A percentile compares a stretch with the other conserved stretches of the same genome.
Evolutionary conservation across 1,140 invertebrate genomes (phyloP).

Genomic region (Belonocnema kinseyi): DNA sequence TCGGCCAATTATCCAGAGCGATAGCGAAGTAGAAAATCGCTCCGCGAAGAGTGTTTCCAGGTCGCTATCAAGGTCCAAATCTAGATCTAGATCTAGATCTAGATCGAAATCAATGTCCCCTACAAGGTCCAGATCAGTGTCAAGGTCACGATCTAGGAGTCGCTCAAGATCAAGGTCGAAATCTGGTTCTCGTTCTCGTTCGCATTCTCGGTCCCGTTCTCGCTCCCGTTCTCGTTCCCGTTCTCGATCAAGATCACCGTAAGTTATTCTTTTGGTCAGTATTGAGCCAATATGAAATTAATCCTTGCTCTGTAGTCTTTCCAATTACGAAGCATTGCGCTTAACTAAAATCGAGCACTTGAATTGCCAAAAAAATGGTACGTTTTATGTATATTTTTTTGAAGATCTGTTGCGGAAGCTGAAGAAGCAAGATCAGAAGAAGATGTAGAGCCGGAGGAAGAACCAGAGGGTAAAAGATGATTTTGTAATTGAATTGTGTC

Average conservation of each 20-base stretch:
- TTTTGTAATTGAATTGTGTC: too few species aligned
- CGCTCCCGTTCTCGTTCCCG: slow-evolving; percentile 32
- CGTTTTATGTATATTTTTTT: neutral
- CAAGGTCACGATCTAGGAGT: neutral
- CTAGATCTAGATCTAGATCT: slow-evolving; percentile 44
- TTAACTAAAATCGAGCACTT: too few species aligned
- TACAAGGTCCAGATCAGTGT: slow-evolving; percentile 41
- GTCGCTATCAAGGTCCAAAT: slow-evolving; percentile 48
- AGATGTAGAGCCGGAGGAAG: slow-evolving; percentile 65
- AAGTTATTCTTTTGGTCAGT: slow-evolving; percentile 18
- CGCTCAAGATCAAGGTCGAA: slow-evolving; percentile 17
- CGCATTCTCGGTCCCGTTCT: neutral
- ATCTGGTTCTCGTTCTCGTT: slow-evolving; percentile 31
- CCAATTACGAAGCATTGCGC: too few species aligned
- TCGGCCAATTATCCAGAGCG: slow-evolving; percentile 41
- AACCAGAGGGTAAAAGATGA: slow-evolving; percentile 60
- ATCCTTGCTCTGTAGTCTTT: too few species aligned
- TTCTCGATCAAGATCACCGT: slow-evolving; percentile 49
- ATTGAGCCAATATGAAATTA: neutral
- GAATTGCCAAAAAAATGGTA: too few species aligned
- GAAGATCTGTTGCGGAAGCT: slow-evolving; percentile 49
- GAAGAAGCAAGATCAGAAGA: slow-evolving; percentile 65
- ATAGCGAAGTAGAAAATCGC: slow-evolving; percentile 55
- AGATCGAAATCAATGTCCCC: too few species aligned
- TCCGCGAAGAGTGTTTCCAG: slow-evolving; percentile 55